Percentiles rank a stretch among this genome's conserved stretches.
phyloP scores from a whole-genome alignment of 2,888 invertebrate genomes.

The Dicranocentrus wangi region DNA sequence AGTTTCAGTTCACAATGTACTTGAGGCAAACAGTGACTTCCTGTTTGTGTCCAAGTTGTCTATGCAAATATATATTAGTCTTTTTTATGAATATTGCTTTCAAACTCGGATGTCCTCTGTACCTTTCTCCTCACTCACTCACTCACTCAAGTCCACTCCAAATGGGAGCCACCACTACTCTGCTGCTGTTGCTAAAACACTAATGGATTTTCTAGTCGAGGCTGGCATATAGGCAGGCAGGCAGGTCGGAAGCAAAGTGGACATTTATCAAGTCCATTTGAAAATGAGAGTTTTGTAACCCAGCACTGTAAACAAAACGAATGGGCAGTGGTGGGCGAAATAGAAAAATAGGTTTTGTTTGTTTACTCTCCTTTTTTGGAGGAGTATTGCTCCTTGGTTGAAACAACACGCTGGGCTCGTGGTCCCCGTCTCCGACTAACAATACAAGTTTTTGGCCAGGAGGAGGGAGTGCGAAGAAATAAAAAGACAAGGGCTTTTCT shows the following conservation, averaged over 20 bases:
- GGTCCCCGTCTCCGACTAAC: too few relatives aligned
- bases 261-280: slow-evolving; percentile 10
- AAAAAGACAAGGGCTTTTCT: too few relatives aligned
- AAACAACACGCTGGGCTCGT: neutral
- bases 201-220: neutral
- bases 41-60: neutral
- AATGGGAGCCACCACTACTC: too few relatives aligned
- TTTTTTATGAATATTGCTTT: neutral
- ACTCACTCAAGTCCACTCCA: too few relatives aligned
- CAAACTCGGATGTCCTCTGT: neutral
- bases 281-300: neutral
- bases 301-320: neutral
- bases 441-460: too few relatives aligned
- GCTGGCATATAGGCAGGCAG: neutral
- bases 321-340: neutral
- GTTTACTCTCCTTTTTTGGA: slow-evolving; percentile 6
- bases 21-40: slow-evolving; percentile 3
- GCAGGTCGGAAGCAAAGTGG: too few relatives aligned
- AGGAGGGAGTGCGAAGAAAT: too few relatives aligned
- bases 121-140: neutral
- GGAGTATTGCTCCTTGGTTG: neutral
- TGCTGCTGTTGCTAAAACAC: too few relatives aligned
- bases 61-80: neutral
- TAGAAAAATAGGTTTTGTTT: neutral
- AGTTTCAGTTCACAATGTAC: neutral